phyloP scores from a whole-genome alignment of 2,797 vertebrate species.

The Phataginus tetradactyla region DNA sequence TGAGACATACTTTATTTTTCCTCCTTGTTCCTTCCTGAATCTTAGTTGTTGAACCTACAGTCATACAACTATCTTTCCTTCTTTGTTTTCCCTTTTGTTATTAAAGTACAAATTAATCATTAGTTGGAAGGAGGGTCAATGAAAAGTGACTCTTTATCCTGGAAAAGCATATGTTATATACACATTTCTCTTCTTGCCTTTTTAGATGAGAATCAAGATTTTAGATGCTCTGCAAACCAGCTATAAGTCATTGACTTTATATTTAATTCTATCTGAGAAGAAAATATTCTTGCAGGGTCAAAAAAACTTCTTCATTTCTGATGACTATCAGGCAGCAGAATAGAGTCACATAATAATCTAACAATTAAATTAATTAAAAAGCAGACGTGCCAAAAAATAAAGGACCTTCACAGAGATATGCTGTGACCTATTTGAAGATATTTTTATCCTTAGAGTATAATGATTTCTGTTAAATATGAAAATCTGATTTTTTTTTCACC shows the following conservation, averaged over 20 bases:
- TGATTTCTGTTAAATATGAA: background rate
- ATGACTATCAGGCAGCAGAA: background rate
- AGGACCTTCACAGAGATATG: background rate
- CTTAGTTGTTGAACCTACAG: background rate
- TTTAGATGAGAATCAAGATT: background rate
- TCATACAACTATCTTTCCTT: background rate
- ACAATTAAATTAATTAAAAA: constrained; percentile 11
- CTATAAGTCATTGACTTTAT: background rate
- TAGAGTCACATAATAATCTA: background rate
- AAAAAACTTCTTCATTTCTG: background rate
- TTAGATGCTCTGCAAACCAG: background rate
- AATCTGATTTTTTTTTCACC: background rate
- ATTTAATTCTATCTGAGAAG: background rate
- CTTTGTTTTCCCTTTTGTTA: constrained; percentile 13
- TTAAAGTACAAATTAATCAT: background rate
- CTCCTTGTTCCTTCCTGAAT: constrained; percentile 8
- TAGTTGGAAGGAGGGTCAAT: background rate
- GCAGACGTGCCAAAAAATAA: background rate
- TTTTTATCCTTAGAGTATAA: background rate
- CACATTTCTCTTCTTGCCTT: background rate
- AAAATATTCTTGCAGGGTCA: background rate
- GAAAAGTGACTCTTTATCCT: background rate
- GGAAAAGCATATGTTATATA: background rate
- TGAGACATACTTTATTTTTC: constrained; percentile 39
- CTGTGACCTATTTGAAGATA: background rate